Percentiles rank a stretch among this genome's conserved stretches.
phyloP scores from a whole-genome alignment of 2,113 vertebrate species.

The Alaudala cheleensis region DNA sequence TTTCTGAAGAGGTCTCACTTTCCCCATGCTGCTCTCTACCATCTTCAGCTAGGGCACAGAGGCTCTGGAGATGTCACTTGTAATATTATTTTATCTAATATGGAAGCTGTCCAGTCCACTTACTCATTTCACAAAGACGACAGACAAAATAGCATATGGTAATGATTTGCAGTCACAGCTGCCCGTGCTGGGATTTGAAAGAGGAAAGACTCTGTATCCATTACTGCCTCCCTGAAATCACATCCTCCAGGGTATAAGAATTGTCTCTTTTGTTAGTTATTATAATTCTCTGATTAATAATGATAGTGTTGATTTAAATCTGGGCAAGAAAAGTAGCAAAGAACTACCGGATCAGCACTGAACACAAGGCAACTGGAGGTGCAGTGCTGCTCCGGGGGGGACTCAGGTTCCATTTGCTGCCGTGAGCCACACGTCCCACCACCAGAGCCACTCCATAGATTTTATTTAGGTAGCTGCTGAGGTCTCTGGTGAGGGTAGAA shows the following conservation, averaged over 20 bases:
- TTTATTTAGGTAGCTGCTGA: background rate
- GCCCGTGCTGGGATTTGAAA: constrained; percentile 11
- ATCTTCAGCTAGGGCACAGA: background rate
- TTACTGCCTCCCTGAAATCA: background rate
- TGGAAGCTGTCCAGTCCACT: constrained; percentile 8
- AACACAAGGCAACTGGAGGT: background rate
- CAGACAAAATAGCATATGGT: constrained; percentile 19
- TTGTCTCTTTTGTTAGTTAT: background rate
- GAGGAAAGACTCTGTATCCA: background rate
- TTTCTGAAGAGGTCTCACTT: background rate
- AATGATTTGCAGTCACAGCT: constrained; percentile 4
- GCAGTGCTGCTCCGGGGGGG: rapidly evolving
- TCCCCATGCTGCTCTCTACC: background rate
- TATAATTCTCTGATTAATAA: background rate
- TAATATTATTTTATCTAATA: constrained; percentile 27
- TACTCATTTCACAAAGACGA: background rate
- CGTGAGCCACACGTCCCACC: background rate
- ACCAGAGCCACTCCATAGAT: background rate
- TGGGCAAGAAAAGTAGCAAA: background rate
- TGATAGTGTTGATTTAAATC: background rate
- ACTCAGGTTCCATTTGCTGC: background rate
- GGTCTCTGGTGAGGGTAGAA: background rate
- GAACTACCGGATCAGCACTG: background rate
- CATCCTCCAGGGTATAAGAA: background rate
- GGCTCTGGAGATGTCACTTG: background rate